Base-by-base conservation (phyloP, 2,113 vertebrate species). In the Labeo catla region DNA sequence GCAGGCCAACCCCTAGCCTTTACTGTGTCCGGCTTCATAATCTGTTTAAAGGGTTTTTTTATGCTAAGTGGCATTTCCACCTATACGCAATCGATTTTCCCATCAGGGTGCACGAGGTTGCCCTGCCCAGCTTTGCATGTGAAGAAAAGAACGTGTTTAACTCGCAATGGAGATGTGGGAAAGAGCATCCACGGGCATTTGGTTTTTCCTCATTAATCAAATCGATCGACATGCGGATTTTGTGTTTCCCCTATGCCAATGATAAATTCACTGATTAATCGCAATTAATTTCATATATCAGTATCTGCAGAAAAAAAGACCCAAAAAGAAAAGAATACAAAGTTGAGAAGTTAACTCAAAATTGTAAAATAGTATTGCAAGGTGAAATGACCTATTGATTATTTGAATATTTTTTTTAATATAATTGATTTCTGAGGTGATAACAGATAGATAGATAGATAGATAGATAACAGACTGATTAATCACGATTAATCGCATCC, bases 11-110 rank as follows among this genome's bases (percentile, higher is more conserved):
- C 80, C 63, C 59, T 28, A 52, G 63, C n/a, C 73, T 85, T 77
- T 86, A 86, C 85, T 79, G 73, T 88, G 89, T 92, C 87, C 91
- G 84, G 57, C 88, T 90, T 88, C 84, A 85, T 93, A 93, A 95
- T 92, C 93, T 91, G 84, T 90, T 95, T 93, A 89, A 87, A 91
- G 87, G 90, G 91, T 92, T 88, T 87, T 87, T 92, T 86, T 93
- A 93, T 93, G 91, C 92, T 93, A 91, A 94, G 91, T 92, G 92
- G 86, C 88, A 89, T 92, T 91, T 93, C 92, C 90, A 92, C 90
- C 90, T 83, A 88, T 72, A 43, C 59, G 1, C 54, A 89, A 94
- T 94, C 84, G 93, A 95, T 94, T 93, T 91, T 76, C 84, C 91
- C 91, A 93, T 95, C 92, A 94, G 89, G 84, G 49, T 2, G 12